phyloP scores from a whole-genome alignment of 2,888 invertebrate species.

The Philaethria dido region DNA sequence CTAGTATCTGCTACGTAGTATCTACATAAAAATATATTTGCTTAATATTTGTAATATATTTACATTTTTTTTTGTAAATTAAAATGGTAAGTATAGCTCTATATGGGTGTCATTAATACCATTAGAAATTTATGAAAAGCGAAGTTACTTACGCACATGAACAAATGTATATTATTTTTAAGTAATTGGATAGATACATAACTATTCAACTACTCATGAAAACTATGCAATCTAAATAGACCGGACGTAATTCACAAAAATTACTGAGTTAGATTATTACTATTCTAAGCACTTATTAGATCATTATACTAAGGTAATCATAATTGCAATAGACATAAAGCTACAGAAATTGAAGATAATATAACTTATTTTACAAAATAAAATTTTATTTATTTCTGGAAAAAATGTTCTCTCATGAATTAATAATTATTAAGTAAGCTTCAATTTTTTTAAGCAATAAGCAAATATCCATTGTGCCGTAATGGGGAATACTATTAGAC shows the following conservation, averaged over 20 bases:
- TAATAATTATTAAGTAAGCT: neutral
- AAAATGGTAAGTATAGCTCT: too few species aligned
- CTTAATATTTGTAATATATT: neutral
- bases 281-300: conserved; percentile 28
- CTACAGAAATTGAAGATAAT: neutral
- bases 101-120: too few species aligned
- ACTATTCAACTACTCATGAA: too few species aligned
- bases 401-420: neutral
- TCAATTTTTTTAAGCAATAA: too few species aligned
- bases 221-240: neutral
- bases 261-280: conserved; percentile 16
- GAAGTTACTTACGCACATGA: too few species aligned
- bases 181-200: neutral
- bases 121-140: too few species aligned
- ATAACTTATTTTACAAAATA: neutral
- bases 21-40: neutral
- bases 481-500: too few species aligned
- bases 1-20: neutral
- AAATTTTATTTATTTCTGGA: neutral
- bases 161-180: neutral
- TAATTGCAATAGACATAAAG: conserved; percentile 24
- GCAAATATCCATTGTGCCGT: too few species aligned
- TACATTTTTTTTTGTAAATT: too few species aligned
- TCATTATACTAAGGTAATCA: conserved; percentile 17
- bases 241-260: conserved; percentile 5